Evolutionary conservation across 2,888 invertebrate species (phyloP).

Genomic region (Serripes groenlandicus): DNA sequence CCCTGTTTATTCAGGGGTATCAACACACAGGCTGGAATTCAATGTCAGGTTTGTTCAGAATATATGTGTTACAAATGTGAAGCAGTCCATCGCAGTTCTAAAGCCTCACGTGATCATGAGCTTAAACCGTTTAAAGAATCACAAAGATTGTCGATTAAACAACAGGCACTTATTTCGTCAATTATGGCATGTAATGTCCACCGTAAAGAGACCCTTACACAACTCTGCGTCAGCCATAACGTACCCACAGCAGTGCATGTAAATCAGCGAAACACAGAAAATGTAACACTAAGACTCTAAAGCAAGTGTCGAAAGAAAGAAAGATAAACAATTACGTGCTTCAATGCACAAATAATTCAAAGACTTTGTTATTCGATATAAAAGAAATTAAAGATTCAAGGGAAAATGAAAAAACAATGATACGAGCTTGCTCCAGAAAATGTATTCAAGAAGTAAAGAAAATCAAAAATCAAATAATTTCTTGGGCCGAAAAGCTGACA

Average conservation of each 20-base stretch:
- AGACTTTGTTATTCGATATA: background rate
- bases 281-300: background rate
- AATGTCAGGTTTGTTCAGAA: background rate
- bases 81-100: constrained; percentile 8
- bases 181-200: background rate
- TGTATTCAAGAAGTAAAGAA: background rate
- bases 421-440: background rate
- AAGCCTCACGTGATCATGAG: constrained; percentile 2
- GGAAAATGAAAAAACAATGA: background rate
- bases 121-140: background rate
- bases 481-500: background rate
- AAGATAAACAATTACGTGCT: no score
- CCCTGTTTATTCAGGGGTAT: background rate
- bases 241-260: background rate
- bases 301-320: background rate
- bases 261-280: background rate
- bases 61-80: constrained; percentile 1
- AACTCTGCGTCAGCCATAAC: background rate
- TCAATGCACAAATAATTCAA: background rate
- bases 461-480: background rate
- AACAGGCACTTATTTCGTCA: no score
- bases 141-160: background rate
- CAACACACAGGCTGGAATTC: background rate
- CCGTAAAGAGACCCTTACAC: background rate
- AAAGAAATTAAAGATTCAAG: background rate